Evolutionary conservation across 2,797 vertebrate genomes (phyloP).

Genomic region (Sebastes iracundus): DNA sequence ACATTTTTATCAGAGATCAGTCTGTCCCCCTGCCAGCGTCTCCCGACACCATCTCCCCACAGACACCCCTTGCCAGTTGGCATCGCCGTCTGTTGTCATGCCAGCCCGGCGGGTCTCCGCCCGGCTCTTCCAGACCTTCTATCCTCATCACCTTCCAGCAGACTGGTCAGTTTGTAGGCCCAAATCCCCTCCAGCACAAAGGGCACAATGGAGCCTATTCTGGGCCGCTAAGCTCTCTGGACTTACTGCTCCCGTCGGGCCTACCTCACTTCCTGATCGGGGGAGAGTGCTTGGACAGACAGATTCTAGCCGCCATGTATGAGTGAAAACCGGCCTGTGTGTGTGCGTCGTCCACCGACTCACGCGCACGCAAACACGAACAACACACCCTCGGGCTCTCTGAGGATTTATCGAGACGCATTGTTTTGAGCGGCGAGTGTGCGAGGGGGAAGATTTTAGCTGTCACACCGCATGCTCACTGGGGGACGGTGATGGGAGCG

Average conservation of each 20-base stretch:
- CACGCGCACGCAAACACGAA: conserved; percentile 10
- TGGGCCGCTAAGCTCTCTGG: conserved; percentile 82
- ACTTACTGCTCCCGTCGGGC: conserved; percentile 78
- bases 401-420: conserved; percentile 85
- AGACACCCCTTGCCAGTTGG: conserved; percentile 36
- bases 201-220: conserved; percentile 88
- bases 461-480: conserved; percentile 92
- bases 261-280: conserved; percentile 90
- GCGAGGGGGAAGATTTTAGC: conserved; percentile 91
- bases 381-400: conserved; percentile 76
- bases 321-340: conserved; percentile 36
- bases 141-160: conserved; percentile 91
- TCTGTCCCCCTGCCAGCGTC: conserved; percentile 3
- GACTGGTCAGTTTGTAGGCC: conserved; percentile 87
- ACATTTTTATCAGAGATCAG: conserved; percentile 29
- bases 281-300: conserved; percentile 90
- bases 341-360: conserved; percentile 24
- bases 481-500: conserved; percentile 71
- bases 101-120: conserved; percentile 69
- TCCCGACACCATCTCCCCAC: conserved; percentile 11
- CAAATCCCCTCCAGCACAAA: conserved; percentile 90
- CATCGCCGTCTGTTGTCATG: conserved; percentile 61
- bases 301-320: conserved; percentile 83
- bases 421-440: conserved; percentile 87
- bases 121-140: conserved; percentile 77